Evolutionary conservation across 2,797 vertebrate genomes (phyloP).

Genomic region (Schizothorax lantsangensis): DNA sequence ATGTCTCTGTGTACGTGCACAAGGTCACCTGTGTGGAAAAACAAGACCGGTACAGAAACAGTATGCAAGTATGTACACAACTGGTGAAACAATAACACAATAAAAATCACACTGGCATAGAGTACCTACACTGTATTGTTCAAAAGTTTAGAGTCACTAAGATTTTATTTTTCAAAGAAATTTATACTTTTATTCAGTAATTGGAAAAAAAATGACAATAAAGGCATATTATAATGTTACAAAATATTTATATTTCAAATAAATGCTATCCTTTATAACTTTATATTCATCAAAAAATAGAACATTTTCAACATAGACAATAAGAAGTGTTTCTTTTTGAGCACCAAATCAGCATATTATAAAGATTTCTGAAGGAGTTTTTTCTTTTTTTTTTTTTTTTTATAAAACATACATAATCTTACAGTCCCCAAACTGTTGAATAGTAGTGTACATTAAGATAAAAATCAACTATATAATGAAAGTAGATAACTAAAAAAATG

Average conservation of each 20-base stretch:
- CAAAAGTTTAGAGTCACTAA: not conserved
- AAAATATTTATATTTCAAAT: too few relatives aligned
- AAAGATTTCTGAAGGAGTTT: not conserved
- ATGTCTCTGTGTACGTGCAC: not conserved
- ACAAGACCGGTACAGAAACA: not conserved
- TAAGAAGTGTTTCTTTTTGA: not conserved
- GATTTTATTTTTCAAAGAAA: not conserved
- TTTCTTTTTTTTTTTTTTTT: too few relatives aligned
- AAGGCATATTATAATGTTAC: too few relatives aligned
- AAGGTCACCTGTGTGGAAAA: not conserved
- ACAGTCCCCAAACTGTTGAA: not conserved
- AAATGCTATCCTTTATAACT: too few relatives aligned
- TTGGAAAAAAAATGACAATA: not conserved
- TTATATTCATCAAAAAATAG: too few relatives aligned
- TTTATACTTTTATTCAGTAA: too few relatives aligned
- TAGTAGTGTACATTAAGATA: not conserved
- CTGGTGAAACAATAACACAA: not conserved
- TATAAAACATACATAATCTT: not conserved
- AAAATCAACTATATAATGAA: not conserved
- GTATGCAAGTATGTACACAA: not conserved
- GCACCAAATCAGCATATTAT: not conserved
- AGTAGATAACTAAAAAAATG: too few relatives aligned
- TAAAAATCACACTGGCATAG: not conserved
- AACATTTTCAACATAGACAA: too few relatives aligned
- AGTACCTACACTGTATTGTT: not conserved